phyloP scores from a whole-genome alignment of 2,888 invertebrate species.

The Epiblema foenella region DNA sequence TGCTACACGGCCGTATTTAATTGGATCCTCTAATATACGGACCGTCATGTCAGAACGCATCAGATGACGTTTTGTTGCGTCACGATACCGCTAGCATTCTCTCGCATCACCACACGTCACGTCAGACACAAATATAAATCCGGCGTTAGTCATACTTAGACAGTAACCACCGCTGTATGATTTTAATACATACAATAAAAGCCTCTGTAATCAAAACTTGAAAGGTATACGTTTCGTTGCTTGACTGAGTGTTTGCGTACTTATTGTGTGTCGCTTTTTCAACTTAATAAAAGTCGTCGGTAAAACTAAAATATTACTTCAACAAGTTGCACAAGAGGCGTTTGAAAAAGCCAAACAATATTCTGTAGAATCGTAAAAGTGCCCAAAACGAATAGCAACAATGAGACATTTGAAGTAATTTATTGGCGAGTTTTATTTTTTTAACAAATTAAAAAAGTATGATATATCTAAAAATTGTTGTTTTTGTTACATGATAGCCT shows the following conservation, averaged over 20 bases:
- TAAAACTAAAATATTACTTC: slow-evolving; percentile 41
- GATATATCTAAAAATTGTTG: slow-evolving; percentile 39
- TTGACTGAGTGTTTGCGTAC: slow-evolving; percentile 16
- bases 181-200: too few relatives aligned
- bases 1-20: too few relatives aligned
- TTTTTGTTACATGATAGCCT: too few relatives aligned
- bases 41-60: too few relatives aligned
- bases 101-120: too few relatives aligned
- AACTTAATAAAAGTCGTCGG: slow-evolving; percentile 40
- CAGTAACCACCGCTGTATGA: too few relatives aligned
- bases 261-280: slow-evolving; percentile 27
- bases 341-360: slow-evolving; percentile 53
- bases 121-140: too few relatives aligned
- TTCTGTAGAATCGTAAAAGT: slow-evolving; percentile 60
- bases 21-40: too few relatives aligned
- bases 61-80: too few relatives aligned
- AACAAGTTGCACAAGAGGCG: slow-evolving; percentile 26
- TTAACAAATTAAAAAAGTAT: slow-evolving; percentile 67
- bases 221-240: background rate
- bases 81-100: too few relatives aligned
- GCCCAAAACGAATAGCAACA: slow-evolving; percentile 65
- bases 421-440: slow-evolving; percentile 68
- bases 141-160: too few relatives aligned
- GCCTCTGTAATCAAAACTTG: too few relatives aligned
- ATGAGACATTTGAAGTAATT: slow-evolving; percentile 63